Evolutionary conservation across 1,140 invertebrate genomes (phyloP), one percentile per base, ranked within the genome.

Genomic region (Plodia interpunctella): DNA sequence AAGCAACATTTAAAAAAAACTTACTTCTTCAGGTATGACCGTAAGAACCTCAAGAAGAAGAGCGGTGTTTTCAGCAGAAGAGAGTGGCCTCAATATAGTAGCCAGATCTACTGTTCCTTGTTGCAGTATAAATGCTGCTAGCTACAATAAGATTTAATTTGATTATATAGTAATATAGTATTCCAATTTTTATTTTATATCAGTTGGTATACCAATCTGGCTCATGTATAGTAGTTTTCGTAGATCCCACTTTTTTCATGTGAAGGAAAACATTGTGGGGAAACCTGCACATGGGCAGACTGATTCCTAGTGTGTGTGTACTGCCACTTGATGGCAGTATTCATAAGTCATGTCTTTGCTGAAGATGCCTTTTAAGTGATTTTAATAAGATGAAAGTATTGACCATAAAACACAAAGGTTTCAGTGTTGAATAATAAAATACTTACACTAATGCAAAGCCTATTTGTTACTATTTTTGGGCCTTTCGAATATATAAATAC

Each of bases 361-460:
- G n/a, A n/a, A n/a, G n/a, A n/a, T n/a, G n/a, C n/a, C n/a, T n/a
- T n/a, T n/a, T n/a, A n/a, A n/a, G n/a, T n/a, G n/a, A n/a, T n/a
- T n/a, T n/a, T n/a, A n/a, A n/a, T n/a, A n/a, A n/a, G n/a, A n/a
- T n/a, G n/a, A n/a, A n/a, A n/a, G n/a, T n/a, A n/a, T n/a, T n/a
- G n/a, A n/a, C n/a, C n/a, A 28, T 28, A 28, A 5, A 28, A 9
- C 28, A 28, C 28, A 28, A 5, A 28, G 3, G 3, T 28, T 28
- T 28, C 28, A 5, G 9, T 11, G 6, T 1, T 32, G 30, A 9
- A 8, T 32, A 11, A 10, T 10, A 9, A 10, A 32, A 32, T 70
- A 91, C 94, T 93, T 91, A 97, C 96, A 79, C 95, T 93, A 71
- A 98, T 95, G 88, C 96, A 98, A 50, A 98, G 90, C 71, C 95